Evolutionary conservation across 2,113 vertebrate genomes (phyloP).

Genomic region (Hiodon alosoides): DNA sequence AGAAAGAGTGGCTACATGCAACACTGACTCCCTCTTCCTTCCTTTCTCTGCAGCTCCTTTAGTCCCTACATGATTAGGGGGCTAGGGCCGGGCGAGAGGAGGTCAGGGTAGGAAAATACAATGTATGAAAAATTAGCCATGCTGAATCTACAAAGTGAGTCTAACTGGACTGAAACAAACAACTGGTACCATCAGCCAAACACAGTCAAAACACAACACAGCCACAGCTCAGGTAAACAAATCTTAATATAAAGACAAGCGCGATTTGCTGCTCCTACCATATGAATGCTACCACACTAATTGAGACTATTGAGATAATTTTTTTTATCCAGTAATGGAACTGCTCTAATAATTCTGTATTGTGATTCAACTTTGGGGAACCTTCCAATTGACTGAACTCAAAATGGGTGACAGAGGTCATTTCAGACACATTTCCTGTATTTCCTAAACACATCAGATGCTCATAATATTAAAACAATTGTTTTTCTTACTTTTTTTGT

Average conservation of each 20-base stretch:
- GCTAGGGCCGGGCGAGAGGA: not conserved
- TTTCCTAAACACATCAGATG: not conserved
- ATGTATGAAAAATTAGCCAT: slow-evolving; percentile 79
- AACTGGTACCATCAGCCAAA: slow-evolving; percentile 75
- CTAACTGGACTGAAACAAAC: slow-evolving; percentile 70
- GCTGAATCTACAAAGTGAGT: slow-evolving; percentile 74
- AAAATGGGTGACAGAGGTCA: not conserved
- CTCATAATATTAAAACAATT: slow-evolving; percentile 8
- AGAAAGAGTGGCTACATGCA: no score
- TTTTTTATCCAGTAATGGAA: not conserved
- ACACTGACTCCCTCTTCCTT: slow-evolving; percentile 11
- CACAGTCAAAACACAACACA: slow-evolving; percentile 59
- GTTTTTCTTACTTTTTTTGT: slow-evolving; percentile 37
- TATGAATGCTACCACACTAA: no score
- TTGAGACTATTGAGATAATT: no score
- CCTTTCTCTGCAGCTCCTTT: slow-evolving; percentile 9
- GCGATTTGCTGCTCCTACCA: no score
- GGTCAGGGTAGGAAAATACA: slow-evolving; percentile 36
- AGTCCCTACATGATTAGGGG: slow-evolving; percentile 16
- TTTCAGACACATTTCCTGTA: no score
- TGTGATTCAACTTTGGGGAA: not conserved
- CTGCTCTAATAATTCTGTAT: not conserved
- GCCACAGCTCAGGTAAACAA: slow-evolving; percentile 50
- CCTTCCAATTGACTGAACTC: slow-evolving; percentile 2
- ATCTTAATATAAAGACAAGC: no score